Base-by-base conservation (phyloP, 2,797 vertebrate genomes). In the Alcedo atthis region DNA sequence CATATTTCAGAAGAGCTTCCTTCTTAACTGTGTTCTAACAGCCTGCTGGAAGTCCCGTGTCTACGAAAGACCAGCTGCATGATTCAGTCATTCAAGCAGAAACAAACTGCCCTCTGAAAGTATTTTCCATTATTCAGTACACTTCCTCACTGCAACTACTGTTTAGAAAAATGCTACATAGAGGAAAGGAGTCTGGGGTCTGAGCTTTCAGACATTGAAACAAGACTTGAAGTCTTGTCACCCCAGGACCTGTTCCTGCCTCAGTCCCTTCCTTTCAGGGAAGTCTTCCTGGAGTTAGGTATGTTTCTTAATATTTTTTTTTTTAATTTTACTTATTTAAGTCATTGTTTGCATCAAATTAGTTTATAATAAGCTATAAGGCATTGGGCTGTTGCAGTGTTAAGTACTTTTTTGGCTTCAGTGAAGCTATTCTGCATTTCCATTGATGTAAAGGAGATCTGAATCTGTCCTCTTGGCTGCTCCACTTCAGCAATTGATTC, bases 401-500 rank as follows among this genome's bases (percentile, higher is more conserved):
- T 81, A 15, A 4, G 14, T 70, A 58, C 30, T 18, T 26, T 33
- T 45, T 77, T 74, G 3, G 40, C 37, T 75, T 93, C 43, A 37
- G 26, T 54, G 82, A 40, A 74, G 43, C 55, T 87, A 20, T 32
- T 85, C 66, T 11, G 8, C 6, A 12, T 66, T 91, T 89, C 32
- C 32, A 53, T 18, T 87, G 22, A 30, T 76, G 63, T 51, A 90
- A 79, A 37, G 20, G 64, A 22, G 42, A 71, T 54, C 78, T 33
- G 82, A 88, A 85, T 90, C 54, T 88, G 70, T 25, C 81, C 45
- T 66, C 54, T 66, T 80, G 81, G 67, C 80, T 84, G 80, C 26
- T 78, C 20, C 42, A 37, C 51, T 91, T 89, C 22, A 78, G 45
- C 76, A 85, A 87, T 54, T 73, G 87, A 92, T 94, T 93, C 85